Base-by-base conservation (phyloP, 2,113 vertebrate genomes). In the Brienomyrus brachyistius region DNA sequence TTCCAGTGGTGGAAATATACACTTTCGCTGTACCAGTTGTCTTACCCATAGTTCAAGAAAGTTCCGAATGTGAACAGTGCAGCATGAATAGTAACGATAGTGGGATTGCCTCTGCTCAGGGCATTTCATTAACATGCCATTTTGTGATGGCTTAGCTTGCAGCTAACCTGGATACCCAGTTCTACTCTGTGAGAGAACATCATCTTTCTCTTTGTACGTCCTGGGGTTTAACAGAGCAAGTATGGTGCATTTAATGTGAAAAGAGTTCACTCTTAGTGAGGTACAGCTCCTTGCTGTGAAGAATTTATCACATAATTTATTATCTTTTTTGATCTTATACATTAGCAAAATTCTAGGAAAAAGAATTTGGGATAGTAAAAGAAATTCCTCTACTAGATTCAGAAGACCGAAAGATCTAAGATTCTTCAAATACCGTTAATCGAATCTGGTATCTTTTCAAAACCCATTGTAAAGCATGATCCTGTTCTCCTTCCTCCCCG, bases 151-250 rank as follows among this genome's bases (percentile, higher is more conserved):
- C 85, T 48, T 31, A 19, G 89, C 40, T n/a, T 54, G n/a, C 40
- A 59, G 80, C 77, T 89, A 80, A 89, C 89, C 89, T 85, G 80
- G 80, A 89, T 89, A 89, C 35, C 21, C 45, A 17, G 52, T 77
- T 59, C 40, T 43, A 59, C 23, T 59, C 54, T 43, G 5, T 40
- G 45, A 50, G 47, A n/a, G 13, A 27, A 82, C 88, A 85, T 5
- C 8, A 50, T 23, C 50, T 86, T 15, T 40, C 70, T 80, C 74
- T 74, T 74, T 80, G 62, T 31, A 27, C 62, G 31, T 70, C 27
- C 62, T 70, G 62, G 10, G 3, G 10, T 31, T 70, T 70, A 70
- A 31, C 62, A 31, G 62, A 70, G 27, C 62, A 70, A 70, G n/a
- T 70, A n/a, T 70, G n/a, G 27, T 70, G 48, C 27, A 45, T 51